Conservation (phyloP, 1,140 invertebrate genomes). For the Phymorhynchus buccinoides region DNA sequence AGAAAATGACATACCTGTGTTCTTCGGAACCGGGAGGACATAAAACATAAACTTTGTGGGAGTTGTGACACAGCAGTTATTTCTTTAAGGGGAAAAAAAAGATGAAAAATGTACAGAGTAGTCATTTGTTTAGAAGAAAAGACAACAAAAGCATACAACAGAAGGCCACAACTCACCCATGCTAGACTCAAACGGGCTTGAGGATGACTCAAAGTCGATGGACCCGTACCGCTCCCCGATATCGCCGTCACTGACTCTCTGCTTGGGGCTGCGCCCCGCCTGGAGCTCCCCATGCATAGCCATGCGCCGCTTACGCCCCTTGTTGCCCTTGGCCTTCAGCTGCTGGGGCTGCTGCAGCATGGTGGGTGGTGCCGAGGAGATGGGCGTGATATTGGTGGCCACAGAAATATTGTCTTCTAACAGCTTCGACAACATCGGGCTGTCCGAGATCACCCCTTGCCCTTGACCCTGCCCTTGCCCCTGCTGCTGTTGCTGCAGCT, state of each 20-base stretch:
- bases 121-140: too few relatives aligned
- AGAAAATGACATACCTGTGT: too few relatives aligned
- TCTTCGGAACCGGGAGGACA: too few relatives aligned
- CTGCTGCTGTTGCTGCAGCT: not conserved
- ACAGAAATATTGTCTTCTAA: slow-evolving; percentile 71
- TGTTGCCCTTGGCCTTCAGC: slow-evolving; percentile 45
- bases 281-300: slow-evolving; percentile 42
- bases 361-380: slow-evolving; percentile 55
- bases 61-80: too few relatives aligned
- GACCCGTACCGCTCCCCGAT: slow-evolving; percentile 47
- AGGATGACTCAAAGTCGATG: slow-evolving; percentile 39
- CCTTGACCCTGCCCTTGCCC: not conserved
- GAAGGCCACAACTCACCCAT: not conserved
- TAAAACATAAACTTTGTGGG: too few relatives aligned
- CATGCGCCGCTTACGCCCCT: slow-evolving; percentile 51
- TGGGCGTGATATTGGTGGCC: slow-evolving; percentile 52
- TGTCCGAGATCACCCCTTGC: slow-evolving; percentile 58
- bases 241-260: slow-evolving; percentile 61
- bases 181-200: slow-evolving; percentile 45
- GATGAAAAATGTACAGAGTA: too few relatives aligned
- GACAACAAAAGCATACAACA: not conserved
- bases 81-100: too few relatives aligned
- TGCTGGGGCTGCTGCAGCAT: slow-evolving; percentile 46
- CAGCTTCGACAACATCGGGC: slow-evolving; percentile 73
- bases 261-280: slow-evolving; percentile 72